Evolutionary conservation across 2,797 vertebrate species (phyloP).

Genomic region (Hydrocynus forskahlii): DNA sequence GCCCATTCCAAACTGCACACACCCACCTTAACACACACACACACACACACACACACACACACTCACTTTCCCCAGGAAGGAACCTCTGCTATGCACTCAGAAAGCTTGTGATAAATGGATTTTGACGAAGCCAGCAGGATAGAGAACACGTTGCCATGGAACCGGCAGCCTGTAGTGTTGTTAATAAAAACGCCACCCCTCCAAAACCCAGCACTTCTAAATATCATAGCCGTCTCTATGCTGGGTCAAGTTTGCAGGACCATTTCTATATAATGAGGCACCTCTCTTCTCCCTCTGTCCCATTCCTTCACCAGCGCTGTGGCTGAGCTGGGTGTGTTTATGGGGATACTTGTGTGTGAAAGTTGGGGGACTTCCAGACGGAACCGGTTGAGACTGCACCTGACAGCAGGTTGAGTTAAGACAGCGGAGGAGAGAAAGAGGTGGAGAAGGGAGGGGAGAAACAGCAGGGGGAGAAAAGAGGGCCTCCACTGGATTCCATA

Average conservation of each 20-base stretch:
- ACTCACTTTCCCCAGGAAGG: not conserved
- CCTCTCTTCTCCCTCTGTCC: no score
- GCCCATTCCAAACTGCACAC: not conserved
- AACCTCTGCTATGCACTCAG: not conserved
- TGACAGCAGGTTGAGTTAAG: constrained; percentile 54
- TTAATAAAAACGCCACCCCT: constrained; percentile 11
- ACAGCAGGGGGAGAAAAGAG: constrained; percentile 12
- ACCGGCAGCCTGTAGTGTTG: constrained; percentile 30
- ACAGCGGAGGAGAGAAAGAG: not conserved
- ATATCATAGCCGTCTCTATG: not conserved
- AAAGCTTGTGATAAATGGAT: constrained; percentile 35
- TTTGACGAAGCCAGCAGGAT: constrained; percentile 17
- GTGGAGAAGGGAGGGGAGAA: not conserved
- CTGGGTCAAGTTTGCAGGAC: not conserved
- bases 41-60: constrained; percentile 9
- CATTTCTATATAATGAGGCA: not conserved
- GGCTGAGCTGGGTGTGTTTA: not conserved
- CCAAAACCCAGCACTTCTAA: not conserved
- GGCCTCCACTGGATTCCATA: constrained; percentile 50
- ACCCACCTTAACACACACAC: constrained; percentile 15
- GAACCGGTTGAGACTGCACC: constrained; percentile 54
- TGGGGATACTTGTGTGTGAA: constrained; percentile 19
- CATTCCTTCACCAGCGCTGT: not conserved
- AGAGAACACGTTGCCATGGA: constrained; percentile 37
- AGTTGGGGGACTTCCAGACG: constrained; percentile 40